Evolutionary conservation across 2,888 invertebrate species (phyloP).

Genomic region (Endotricha flammealis): DNA sequence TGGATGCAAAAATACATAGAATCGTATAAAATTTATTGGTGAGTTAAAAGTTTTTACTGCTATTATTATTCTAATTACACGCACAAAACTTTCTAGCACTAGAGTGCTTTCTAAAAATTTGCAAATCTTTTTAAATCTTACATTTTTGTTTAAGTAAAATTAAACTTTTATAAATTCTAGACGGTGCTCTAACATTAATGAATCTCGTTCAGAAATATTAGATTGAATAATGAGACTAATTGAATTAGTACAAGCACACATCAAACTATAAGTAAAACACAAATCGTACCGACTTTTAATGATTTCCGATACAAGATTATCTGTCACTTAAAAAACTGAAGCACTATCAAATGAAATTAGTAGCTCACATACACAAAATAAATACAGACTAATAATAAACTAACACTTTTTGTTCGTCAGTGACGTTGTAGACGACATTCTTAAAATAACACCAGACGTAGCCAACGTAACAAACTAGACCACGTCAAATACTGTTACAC

Average conservation of each 20-base stretch:
- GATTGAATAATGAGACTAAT: too few species aligned
- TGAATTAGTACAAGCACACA: background rate
- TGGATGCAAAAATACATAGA: too few species aligned
- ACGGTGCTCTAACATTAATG: too few species aligned
- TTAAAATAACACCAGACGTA: slow-evolving; percentile 44
- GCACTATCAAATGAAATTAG: slow-evolving; percentile 11
- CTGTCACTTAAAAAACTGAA: background rate
- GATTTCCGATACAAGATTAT: background rate
- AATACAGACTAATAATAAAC: slow-evolving; percentile 47
- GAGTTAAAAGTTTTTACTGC: too few species aligned
- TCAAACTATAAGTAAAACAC: background rate
- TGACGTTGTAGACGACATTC: slow-evolving; percentile 65
- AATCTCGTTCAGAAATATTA: too few species aligned
- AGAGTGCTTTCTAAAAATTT: too few species aligned
- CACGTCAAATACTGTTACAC: slow-evolving; percentile 50
- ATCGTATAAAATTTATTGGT: too few species aligned
- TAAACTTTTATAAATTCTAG: too few species aligned
- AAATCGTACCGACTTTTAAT: background rate
- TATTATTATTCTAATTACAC: too few species aligned
- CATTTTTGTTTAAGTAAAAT: too few species aligned
- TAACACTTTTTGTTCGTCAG: slow-evolving; percentile 62
- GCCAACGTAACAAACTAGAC: slow-evolving; percentile 33
- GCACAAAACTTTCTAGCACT: too few species aligned
- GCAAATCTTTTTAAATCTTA: too few species aligned
- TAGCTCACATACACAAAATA: slow-evolving; percentile 20